These are phyloP conservation scores for Macrosteles quadrilineatus DNA, from an alignment of 1,140 invertebrate genomes.

Conservation along the genomic window DNA sequence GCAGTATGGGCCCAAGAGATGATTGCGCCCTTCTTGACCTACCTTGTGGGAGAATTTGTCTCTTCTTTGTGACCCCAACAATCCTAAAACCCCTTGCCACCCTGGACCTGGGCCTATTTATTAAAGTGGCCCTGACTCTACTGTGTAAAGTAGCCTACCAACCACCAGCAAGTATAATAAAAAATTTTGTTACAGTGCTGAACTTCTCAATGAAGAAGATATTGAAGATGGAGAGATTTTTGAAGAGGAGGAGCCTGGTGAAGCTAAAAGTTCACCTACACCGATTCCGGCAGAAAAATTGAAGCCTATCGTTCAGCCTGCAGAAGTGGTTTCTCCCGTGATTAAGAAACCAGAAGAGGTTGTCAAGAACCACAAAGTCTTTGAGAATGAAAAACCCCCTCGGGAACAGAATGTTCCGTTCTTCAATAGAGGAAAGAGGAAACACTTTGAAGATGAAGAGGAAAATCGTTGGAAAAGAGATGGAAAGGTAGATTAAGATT, in stretches of 20 bases:
- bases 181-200: conserved; percentile 16
- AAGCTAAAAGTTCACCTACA: conserved; percentile 28
- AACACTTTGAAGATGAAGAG: conserved; percentile 24
- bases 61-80: too few relatives aligned
- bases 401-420: conserved; percentile 8
- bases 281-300: background rate
- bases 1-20: too few relatives aligned
- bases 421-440: conserved; percentile 14
- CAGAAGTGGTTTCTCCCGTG: background rate
- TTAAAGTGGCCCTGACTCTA: too few relatives aligned
- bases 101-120: too few relatives aligned
- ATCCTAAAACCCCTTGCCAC: too few relatives aligned
- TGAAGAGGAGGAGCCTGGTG: conserved; percentile 44
- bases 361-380: background rate
- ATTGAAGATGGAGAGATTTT: conserved; percentile 63
- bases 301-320: background rate
- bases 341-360: background rate
- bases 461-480: background rate
- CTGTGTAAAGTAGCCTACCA: too few relatives aligned
- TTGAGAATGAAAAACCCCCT: background rate
- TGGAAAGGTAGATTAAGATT: conserved; percentile 20
- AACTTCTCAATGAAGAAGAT: conserved; percentile 50
- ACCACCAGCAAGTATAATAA: too few relatives aligned
- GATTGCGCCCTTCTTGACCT: too few relatives aligned
- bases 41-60: too few relatives aligned